Base-by-base conservation (phyloP, 92 coral and sea anemone genomes). In the Phenganax stokvisi region DNA sequence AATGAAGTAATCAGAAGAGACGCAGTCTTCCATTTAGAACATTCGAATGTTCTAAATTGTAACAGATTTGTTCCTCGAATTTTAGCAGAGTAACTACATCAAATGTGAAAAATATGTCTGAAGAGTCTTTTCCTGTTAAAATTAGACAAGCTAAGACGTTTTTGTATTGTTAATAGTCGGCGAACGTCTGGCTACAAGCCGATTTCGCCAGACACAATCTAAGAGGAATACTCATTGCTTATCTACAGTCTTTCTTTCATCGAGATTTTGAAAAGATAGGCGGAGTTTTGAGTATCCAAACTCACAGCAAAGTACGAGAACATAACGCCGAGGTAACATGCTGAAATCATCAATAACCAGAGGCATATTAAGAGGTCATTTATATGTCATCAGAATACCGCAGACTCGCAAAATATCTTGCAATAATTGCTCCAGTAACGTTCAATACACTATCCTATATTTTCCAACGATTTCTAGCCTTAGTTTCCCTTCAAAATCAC, bases 121-220 rank as follows among this genome's bases (percentile, higher is more conserved):
- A 68, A 53, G 73, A 53, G 31, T 37, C 31, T 68, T 68, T 68
- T 68, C 73, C 73, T 68, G 73, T 68, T 68, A 68, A 68, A 30
- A 68, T 68, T 68, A 68, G 53, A 8, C 73, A 37, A 37, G 73
- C 53, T n/a, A 68, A 68, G 73, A 68, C 31, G n/a, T 53, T 68
- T 66, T 68, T 68, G 73, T 68, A 53, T 61, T 61, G 47, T 5
- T 37, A 37, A 37, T 37, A 51, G 16, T 51, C 13, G 53, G 73
- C 73, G 73, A 68, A 53, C 6, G n/a, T 68, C 12, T 30, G 15
- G 17, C 52, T 68, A 53, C n/a, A 68, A 30, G 53, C 1, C 54
- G 30, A 30, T 25, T 68, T 68, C n/a, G 25, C 67, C 67, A 61
- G 20, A 12, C 67, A 12, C 1, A 6, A 37, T 12, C n/a, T n/a